Evolutionary conservation across 2,797 vertebrate genomes (phyloP), one percentile per base, ranked within the genome.

Genomic region (Macrochelys suwanniensis): DNA sequence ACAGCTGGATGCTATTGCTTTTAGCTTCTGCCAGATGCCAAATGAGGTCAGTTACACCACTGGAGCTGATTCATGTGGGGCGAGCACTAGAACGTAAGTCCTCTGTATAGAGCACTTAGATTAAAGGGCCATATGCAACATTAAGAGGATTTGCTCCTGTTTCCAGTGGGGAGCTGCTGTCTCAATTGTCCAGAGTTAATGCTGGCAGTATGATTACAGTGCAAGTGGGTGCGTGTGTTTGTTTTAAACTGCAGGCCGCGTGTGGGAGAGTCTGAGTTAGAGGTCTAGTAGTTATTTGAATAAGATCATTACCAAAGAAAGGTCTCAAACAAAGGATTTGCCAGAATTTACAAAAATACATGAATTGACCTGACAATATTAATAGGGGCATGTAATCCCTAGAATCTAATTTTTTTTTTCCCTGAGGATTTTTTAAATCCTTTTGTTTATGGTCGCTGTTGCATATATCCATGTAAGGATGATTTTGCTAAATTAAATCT

Each of bases 91-190:
- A 89, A 96, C 57, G 12, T 77, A 94, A 91, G 91, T 85, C 65
- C 59, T 91, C 84, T 57, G 56, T 74, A 78, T 76, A n/a, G 59
- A 89, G 84, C 56, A 93, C 74, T 80, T 90, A 93, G 94, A 97
- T 93, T 97, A 95, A 95, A 93, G 42, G 80, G 74, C 92, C 92
- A 95, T 95, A 94, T 90, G 96, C 81, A 96, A 84, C 83, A 85
- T 81, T 90, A 97, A 96, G 96, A 95, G 91, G 95, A 97, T 97
- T 97, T 96, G 56, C 76, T 90, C 57, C 84, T 91, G 92, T 96
- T 87, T 88, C 76, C 76, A 91, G 93, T 71, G 31, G 91, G 83
- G 51, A 93, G 47, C 87, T 90, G 76, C 82, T 97, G 42, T 89
- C 90, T 97, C 93, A 93, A 93, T 95, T 94, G 88, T 94, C 88